Evolutionary conservation across 37 sponge, comb jelly and placozoan species (phyloP).

Genomic region (Beroe ovata): DNA sequence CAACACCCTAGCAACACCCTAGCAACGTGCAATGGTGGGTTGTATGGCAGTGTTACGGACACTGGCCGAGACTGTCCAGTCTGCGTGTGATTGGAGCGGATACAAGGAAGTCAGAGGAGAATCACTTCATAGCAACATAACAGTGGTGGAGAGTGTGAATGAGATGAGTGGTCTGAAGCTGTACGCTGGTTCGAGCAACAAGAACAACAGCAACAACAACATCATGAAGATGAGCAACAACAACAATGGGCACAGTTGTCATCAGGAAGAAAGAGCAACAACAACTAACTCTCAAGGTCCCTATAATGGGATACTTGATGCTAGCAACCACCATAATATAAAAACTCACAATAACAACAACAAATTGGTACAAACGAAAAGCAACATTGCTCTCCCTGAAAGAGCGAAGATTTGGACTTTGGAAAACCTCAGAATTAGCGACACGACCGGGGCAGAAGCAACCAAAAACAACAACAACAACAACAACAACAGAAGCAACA

Average conservation of each 20-base stretch:
- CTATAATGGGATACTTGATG: no score
- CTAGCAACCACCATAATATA: no score
- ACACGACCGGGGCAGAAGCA: no score
- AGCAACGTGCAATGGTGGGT: background rate
- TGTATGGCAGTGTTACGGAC: background rate
- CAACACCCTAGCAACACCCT: no score
- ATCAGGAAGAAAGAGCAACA: background rate
- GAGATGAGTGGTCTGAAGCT: background rate
- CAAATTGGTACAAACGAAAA: no score
- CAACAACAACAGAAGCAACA: no score
- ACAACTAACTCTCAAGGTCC: no score
- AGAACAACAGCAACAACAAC: background rate
- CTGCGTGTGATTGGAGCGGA: background rate
- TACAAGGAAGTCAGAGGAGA: background rate
- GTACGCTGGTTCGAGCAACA: background rate
- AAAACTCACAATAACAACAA: no score
- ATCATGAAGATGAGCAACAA: background rate
- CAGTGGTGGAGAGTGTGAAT: background rate
- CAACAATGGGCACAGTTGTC: background rate
- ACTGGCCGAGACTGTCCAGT: background rate
- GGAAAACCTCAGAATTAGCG: no score
- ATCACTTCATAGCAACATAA: background rate
- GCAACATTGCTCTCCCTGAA: no score
- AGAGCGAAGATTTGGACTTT: no score
- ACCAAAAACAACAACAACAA: no score